Evolutionary conservation across 2,797 vertebrate genomes (phyloP).

Genomic region (Distichodus sexfasciatus): DNA sequence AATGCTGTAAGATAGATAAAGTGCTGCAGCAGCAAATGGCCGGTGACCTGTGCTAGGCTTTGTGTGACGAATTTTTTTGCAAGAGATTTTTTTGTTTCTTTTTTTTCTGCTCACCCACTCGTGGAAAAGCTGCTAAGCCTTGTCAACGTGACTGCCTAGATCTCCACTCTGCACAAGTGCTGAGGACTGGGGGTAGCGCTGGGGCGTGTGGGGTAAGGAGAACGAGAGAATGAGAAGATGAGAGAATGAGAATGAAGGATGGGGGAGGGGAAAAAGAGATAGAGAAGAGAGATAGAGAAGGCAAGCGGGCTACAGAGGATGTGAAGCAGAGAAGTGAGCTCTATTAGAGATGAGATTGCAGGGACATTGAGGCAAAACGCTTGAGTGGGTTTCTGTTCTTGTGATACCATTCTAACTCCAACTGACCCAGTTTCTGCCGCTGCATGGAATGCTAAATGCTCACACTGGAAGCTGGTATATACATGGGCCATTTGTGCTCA

Average conservation of each 20-base stretch:
- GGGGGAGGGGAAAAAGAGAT: background rate
- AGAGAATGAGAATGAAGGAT: background rate
- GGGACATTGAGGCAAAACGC: conserved; percentile 41
- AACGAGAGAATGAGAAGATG: too few relatives aligned
- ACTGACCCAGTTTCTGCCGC: conserved; percentile 62
- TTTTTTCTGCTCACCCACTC: conserved; percentile 23
- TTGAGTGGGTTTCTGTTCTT: conserved; percentile 55
- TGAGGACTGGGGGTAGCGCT: too few relatives aligned
- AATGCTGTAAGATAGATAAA: background rate
- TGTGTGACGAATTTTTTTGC: background rate
- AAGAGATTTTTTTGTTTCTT: conserved; percentile 16
- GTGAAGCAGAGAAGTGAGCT: conserved; percentile 18
- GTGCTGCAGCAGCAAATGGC: background rate
- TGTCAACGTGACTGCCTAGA: conserved; percentile 3
- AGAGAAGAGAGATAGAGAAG: conserved; percentile 15
- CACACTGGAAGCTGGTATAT: conserved; percentile 27
- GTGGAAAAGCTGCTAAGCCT: conserved; percentile 17
- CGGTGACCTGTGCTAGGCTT: background rate
- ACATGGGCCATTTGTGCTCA: background rate
- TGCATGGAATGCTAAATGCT: conserved; percentile 46
- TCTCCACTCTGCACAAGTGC: background rate
- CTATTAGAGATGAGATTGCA: conserved; percentile 42
- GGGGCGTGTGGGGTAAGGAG: too few relatives aligned
- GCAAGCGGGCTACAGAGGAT: background rate
- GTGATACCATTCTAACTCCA: conserved; percentile 54